Evolutionary conservation across 2,113 vertebrate genomes (phyloP), one percentile per base, ranked within the genome.

Genomic region (Scartelaos histophorus): DNA sequence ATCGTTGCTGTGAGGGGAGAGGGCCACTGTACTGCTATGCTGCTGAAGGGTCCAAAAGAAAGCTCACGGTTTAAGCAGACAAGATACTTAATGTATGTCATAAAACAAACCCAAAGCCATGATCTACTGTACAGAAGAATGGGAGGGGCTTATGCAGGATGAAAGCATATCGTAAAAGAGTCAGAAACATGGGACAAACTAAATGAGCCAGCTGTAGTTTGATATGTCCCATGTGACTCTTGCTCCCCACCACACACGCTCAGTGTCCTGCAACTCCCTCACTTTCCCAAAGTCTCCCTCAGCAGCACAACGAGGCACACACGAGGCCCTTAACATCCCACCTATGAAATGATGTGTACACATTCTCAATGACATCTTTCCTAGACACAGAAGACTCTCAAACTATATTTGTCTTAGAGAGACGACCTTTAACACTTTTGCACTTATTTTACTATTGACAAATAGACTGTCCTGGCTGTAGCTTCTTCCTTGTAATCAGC

Each of bases 201-300:
- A 90, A 89, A 88, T 82, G 82, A 86, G 75, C 86, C 87, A 91
- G 81, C 90, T 91, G 90, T 85, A 84, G 80, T 90, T 82, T 88
- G 83, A 92, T 79, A 82, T 45, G 35, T 89, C 86, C 87, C 85
- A 86, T 83, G 82, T 85, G 87, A 84, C 61, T 70, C 54, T 62
- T 62, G 61, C 66, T 65, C 61, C 60, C 66, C 75, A 70, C 56
- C 24, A 35, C 38, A 21, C 62, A 25, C 78, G 15, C 22, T 5
- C 21, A 16, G 29, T 22, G 67, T 43, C 45, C 69, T 72, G 65
- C 17, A 69, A 61, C 68, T 64, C 34, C 71, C 78, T 80, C 66
- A 64, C 67, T 80, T 84, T 13, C 80, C 80, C 21, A 35, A 80
- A 82, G 78, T 82, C 79, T 78, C 69, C 64, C 66, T 67, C 53